These are phyloP conservation scores for Karalla daura DNA, from an alignment of 2,797 vertebrate species.

Conservation along the genomic window DNA sequence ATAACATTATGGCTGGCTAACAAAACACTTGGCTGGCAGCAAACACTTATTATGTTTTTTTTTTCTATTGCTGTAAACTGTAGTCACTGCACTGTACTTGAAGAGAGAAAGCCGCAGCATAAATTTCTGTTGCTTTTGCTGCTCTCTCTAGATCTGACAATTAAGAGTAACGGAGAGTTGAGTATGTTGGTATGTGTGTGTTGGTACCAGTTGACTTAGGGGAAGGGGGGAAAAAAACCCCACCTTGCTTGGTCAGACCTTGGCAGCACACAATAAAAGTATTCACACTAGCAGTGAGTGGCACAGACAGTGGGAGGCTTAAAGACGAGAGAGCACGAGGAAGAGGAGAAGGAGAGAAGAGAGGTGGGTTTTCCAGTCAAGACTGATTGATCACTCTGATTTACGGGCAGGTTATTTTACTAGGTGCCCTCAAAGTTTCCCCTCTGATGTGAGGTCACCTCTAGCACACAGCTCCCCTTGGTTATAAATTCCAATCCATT, in stretches of 20 bases:
- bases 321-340: constrained; percentile 34
- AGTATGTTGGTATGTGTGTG: too few relatives aligned
- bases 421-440: constrained; percentile 41
- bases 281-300: constrained; percentile 78
- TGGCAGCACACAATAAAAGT: constrained; percentile 81
- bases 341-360: constrained; percentile 35
- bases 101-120: not conserved
- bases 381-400: constrained; percentile 46
- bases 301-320: constrained; percentile 32
- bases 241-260: constrained; percentile 59
- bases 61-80: too few relatives aligned
- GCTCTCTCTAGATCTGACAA: constrained; percentile 21
- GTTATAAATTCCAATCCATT: constrained; percentile 11
- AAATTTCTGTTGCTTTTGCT: not conserved
- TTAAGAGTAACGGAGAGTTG: constrained; percentile 47
- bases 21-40: too few relatives aligned
- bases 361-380: constrained; percentile 49
- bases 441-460: constrained; percentile 49
- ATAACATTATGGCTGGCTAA: not conserved
- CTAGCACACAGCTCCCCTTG: constrained; percentile 22
- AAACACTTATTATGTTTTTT: not conserved
- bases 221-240: constrained; percentile 34
- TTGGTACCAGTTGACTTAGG: constrained; percentile 43
- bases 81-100: not conserved
- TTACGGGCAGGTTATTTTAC: constrained; percentile 54